A percentile compares a stretch with the other conserved stretches of the same genome.
These are phyloP conservation scores for Echinometra lucunter DNA, from an alignment of 53 echinoderm and acorn worm genomes.

Conservation along the genomic window DNA sequence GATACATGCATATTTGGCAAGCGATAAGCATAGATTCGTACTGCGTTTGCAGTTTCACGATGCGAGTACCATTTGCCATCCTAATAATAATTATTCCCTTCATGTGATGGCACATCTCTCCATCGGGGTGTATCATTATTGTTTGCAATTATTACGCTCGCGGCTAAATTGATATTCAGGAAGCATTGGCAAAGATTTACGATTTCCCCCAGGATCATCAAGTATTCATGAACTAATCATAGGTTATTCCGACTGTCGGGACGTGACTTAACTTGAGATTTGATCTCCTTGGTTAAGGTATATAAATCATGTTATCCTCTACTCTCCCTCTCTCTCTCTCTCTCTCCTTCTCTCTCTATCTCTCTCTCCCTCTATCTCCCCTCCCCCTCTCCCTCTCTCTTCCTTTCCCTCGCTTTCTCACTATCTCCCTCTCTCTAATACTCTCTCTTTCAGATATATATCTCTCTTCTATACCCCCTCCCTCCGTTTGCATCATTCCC, in stretches of 20 bases:
- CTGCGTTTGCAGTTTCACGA: not conserved
- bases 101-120: not conserved
- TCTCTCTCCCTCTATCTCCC: not conserved
- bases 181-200: constrained; percentile 41
- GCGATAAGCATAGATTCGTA: not conserved
- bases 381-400: not conserved
- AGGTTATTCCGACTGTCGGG: constrained; percentile 45
- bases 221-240: constrained; percentile 70
- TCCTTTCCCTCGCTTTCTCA: not conserved
- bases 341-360: not conserved
- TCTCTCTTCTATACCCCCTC: not conserved
- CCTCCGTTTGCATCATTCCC: not conserved
- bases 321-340: not conserved
- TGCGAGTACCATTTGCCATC: not conserved
- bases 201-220: constrained; percentile 58
- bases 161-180: constrained; percentile 52
- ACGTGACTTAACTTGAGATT: constrained; percentile 48
- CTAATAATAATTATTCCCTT: not conserved
- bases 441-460: not conserved
- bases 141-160: constrained; percentile 9
- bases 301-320: constrained; percentile 25
- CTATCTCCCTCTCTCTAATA: not conserved
- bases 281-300: not conserved
- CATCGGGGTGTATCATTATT: not conserved
- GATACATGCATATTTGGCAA: too few relatives aligned